phyloP scores from a whole-genome alignment of 1,140 invertebrate species.

The Drosophila athabasca region DNA sequence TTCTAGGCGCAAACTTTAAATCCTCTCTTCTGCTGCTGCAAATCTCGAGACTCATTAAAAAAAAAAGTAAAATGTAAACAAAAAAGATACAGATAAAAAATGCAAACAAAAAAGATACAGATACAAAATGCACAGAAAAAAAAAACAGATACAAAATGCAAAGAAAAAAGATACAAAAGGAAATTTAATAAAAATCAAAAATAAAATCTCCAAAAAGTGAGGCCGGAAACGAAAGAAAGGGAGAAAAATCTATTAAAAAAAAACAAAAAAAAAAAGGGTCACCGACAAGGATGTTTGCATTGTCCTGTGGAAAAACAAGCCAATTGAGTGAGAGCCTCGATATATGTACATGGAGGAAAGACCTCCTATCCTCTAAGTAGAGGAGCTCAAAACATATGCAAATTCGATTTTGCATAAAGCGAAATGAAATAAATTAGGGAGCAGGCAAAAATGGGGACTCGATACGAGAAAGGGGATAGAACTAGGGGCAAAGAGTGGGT shows the following conservation, averaged over 20 bases:
- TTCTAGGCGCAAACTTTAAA: constrained; percentile 44
- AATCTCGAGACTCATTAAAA: too few species aligned
- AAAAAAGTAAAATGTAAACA: constrained; percentile 26
- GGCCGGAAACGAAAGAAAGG: neutral
- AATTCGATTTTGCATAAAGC: constrained; percentile 67
- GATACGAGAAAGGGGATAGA: neutral
- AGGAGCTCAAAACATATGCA: constrained; percentile 52
- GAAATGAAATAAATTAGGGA: constrained; percentile 47
- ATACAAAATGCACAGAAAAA: constrained; percentile 16
- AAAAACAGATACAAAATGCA: neutral
- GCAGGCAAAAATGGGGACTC: too few species aligned
- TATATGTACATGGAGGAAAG: too few species aligned
- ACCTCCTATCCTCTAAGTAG: constrained; percentile 16
- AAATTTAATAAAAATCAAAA: constrained; percentile 10
- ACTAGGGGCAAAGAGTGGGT: constrained; percentile 10
- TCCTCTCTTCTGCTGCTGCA: constrained; percentile 3
- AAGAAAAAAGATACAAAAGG: neutral
- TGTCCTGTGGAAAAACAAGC: constrained; percentile 56
- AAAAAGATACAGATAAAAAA: constrained; percentile 19
- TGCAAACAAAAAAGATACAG: constrained; percentile 26
- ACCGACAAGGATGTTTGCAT: constrained; percentile 43
- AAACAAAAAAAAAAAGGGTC: constrained; percentile 51
- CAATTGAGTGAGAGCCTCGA: constrained; percentile 32
- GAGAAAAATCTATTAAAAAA: constrained; percentile 11
- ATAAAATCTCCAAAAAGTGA: too few species aligned